phyloP scores from a whole-genome alignment of 2,797 vertebrate species.

The Spinus olivaceus region DNA sequence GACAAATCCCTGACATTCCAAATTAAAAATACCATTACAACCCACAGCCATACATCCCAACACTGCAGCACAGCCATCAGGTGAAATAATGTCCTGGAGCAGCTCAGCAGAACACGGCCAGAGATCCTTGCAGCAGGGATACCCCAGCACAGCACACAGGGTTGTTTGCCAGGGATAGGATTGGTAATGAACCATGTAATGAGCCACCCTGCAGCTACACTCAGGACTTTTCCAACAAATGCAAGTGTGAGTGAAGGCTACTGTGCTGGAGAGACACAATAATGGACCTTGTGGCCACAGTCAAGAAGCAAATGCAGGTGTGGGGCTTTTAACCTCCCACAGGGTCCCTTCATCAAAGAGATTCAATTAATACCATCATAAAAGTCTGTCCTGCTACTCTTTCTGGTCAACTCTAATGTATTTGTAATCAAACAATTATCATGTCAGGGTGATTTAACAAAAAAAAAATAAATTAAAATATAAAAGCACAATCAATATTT shows the following conservation, averaged over 20 bases:
- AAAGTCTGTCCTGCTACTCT: not conserved
- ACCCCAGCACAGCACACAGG: not conserved
- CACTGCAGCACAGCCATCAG: not conserved
- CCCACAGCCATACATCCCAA: not conserved
- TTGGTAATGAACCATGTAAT: slow-evolving; percentile 46
- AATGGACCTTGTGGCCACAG: not conserved
- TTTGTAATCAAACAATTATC: not conserved
- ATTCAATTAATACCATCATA: not conserved
- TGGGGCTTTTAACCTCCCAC: not conserved
- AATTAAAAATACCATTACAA: not conserved
- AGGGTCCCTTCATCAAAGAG: not conserved
- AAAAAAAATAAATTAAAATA: not conserved
- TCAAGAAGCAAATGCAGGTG: not conserved
- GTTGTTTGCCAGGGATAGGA: slow-evolving; percentile 41
- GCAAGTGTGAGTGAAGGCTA: slow-evolving; percentile 33
- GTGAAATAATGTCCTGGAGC: not conserved
- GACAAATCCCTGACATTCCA: not conserved
- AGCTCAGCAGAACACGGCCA: not conserved
- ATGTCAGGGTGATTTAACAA: not conserved
- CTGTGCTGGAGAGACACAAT: not conserved
- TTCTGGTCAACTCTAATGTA: not conserved
- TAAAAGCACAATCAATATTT: not conserved
- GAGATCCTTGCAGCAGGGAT: not conserved
- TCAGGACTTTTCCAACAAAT: slow-evolving; percentile 6
- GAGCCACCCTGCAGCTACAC: slow-evolving; percentile 43